Evolutionary conservation across 2,797 vertebrate genomes (phyloP).

Genomic region (Diplodus puntazzo): DNA sequence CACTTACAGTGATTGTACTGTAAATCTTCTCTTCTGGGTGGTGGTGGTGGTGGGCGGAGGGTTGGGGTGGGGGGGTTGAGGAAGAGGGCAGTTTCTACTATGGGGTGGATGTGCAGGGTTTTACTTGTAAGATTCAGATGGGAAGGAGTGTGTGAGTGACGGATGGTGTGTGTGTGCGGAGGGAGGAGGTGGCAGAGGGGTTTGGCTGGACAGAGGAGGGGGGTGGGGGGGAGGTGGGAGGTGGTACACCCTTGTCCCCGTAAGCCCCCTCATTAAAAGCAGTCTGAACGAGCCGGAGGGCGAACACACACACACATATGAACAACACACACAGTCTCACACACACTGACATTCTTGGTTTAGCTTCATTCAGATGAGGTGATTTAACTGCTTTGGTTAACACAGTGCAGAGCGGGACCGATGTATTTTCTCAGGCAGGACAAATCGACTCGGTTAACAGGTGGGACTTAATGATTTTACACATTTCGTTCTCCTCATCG

Average conservation of each 20-base stretch:
- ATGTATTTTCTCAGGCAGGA: constrained; percentile 85
- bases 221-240: constrained; percentile 73
- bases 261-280: constrained; percentile 89
- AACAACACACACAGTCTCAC: constrained; percentile 44
- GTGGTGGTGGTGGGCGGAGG: constrained; percentile 66
- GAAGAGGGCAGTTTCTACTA: constrained; percentile 76
- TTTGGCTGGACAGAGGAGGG: constrained; percentile 71
- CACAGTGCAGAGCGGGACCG: constrained; percentile 74
- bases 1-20: constrained; percentile 99
- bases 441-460: constrained; percentile 85
- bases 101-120: constrained; percentile 79
- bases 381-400: constrained; percentile 85
- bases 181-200: constrained; percentile 64
- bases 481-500: constrained; percentile 31
- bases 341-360: constrained; percentile 76
- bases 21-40: constrained; percentile 93
- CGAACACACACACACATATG: constrained; percentile 67
- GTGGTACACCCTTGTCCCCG: constrained; percentile 85
- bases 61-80: constrained; percentile 46
- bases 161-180: constrained; percentile 52
- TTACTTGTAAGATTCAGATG: constrained; percentile 83
- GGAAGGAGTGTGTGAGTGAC: constrained; percentile 70
- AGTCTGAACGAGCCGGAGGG: constrained; percentile 82
- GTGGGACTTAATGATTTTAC: constrained; percentile 78
- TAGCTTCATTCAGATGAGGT: constrained; percentile 87